Evolutionary conservation across 2,113 vertebrate species (phyloP).

Genomic region (Mastomys natalensis): DNA sequence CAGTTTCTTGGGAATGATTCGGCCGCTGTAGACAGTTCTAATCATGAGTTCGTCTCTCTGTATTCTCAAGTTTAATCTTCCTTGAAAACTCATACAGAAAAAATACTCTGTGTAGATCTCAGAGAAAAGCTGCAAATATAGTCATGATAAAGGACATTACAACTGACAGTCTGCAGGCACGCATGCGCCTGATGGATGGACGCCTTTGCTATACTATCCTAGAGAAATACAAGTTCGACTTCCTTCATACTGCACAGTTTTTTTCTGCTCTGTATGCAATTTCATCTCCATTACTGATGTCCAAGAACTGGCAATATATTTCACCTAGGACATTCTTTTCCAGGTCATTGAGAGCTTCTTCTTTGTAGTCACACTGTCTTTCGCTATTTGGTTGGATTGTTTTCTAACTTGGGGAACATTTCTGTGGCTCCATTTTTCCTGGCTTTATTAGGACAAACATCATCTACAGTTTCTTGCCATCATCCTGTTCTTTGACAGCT

Average conservation of each 20-base stretch:
- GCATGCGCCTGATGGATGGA: background rate
- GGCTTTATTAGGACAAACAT: background rate
- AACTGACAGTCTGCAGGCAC: background rate
- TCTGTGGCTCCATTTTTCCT: background rate
- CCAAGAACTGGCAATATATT: conserved; percentile 3
- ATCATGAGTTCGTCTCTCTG: background rate
- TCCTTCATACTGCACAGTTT: background rate
- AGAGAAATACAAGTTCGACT: background rate
- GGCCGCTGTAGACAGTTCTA: conserved; percentile 49
- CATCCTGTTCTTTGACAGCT: background rate
- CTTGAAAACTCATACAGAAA: background rate
- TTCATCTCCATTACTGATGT: background rate
- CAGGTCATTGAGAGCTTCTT: conserved; percentile 31
- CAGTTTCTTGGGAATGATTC: conserved; percentile 76
- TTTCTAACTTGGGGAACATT: background rate
- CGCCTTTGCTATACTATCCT: background rate
- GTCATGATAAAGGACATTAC: background rate
- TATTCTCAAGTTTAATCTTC: background rate
- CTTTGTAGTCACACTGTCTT: background rate
- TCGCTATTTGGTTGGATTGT: background rate
- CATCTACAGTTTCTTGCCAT: background rate
- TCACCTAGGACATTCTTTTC: conserved; percentile 48
- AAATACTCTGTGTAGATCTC: background rate
- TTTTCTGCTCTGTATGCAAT: background rate
- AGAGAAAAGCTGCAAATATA: conserved; percentile 10